Evolutionary conservation across 2,113 vertebrate genomes (phyloP).

Genomic region (Corapipo altera): DNA sequence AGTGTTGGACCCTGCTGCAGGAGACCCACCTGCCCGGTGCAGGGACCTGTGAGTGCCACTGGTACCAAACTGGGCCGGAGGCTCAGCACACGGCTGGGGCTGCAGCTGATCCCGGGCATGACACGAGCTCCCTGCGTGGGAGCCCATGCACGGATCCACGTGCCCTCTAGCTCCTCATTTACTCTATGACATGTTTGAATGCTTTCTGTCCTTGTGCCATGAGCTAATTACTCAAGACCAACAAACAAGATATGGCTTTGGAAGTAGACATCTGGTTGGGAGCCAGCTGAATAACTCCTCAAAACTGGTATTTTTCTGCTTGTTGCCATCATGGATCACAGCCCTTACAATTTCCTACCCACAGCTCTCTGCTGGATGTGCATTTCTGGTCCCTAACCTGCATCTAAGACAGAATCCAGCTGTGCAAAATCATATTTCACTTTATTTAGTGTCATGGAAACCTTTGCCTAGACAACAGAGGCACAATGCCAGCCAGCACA

Average conservation of each 20-base stretch:
- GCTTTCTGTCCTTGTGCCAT: not conserved
- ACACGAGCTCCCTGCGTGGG: not conserved
- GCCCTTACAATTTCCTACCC: constrained; percentile 28
- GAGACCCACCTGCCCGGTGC: not conserved
- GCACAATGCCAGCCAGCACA: not conserved
- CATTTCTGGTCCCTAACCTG: constrained; percentile 42
- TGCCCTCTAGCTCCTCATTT: not conserved
- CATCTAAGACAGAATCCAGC: constrained; percentile 49
- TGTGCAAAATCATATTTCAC: constrained; percentile 54
- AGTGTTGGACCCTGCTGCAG: not conserved
- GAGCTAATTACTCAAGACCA: not conserved
- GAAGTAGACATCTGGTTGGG: constrained; percentile 11
- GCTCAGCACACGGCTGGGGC: not conserved
- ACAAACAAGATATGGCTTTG: not conserved
- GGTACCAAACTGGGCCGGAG: not conserved
- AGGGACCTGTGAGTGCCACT: not conserved
- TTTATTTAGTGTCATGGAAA: constrained; percentile 63
- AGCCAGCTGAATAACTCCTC: constrained; percentile 6
- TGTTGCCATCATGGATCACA: constrained; percentile 1
- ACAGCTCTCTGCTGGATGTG: constrained; percentile 17
- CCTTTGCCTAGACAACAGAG: constrained; percentile 60
- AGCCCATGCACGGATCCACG: not conserved
- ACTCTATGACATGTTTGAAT: not conserved
- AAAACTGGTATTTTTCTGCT: constrained; percentile 38
- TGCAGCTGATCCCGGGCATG: not conserved